Base-by-base conservation (phyloP, 2,888 invertebrate species). In the Drosophila ochracea region DNA sequence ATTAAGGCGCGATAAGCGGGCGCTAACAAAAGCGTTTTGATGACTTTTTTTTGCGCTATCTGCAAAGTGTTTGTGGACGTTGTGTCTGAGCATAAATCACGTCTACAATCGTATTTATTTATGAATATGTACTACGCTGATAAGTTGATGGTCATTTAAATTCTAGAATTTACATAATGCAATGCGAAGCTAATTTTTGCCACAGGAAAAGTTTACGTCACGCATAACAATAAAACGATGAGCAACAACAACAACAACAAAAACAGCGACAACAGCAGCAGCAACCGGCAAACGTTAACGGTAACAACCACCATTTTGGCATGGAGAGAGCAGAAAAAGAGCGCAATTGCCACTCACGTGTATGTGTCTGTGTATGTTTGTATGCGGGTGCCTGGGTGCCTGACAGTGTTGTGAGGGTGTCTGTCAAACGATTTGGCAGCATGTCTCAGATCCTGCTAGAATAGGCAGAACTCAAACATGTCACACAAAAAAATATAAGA, bases 211-310 rank as follows among this genome's bases (percentile, higher is more conserved):
- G 68, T 70, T 73, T 81, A 76, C 82, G 74, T 84, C 82, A 83
- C 75, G 70, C 53, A 52, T 25, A 71, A 58, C 57, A 55, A 67
- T 19, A 76, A 63, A n/a, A 60, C 61, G 21, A 66, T 37, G n/a
- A 61, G 49, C 9, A 58, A 41, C 49, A 54, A 49, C 52, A 60
- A 58, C 35, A 65, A 39, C 19, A 64, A 37, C 35, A 25, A 25
- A 16, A 64, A 49, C 47, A 59, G 43, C 19, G 74, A 47, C 37
- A 65, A 47, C 43, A 73, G 37, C 53, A 64, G 31, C 9, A 68
- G 73, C 62, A 78, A 72, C 90, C 87, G 90, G 86, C 90, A 82
- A 86, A 80, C 66, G 43, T 59, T 81, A 90, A 88, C 82, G 79
- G 83, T 88, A 79, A 62, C 69, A 75, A 70, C 89, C 89, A 86